Conservation (phyloP, 2,113 vertebrate genomes). For the Oncorhynchus kisutch region DNA sequence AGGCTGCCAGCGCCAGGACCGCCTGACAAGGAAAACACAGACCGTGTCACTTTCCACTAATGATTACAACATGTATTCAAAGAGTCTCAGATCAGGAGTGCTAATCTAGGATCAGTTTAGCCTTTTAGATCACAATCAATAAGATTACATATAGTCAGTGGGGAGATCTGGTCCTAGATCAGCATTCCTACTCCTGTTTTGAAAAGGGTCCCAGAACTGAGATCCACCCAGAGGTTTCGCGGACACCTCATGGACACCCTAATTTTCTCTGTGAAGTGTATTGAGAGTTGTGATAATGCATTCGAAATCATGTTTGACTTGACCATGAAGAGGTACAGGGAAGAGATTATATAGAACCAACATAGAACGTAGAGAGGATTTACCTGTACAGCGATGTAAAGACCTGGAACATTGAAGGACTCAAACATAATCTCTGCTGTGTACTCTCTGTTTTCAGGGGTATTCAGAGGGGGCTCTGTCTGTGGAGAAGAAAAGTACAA, state of each 20-base stretch:
- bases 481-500: slow-evolving; percentile 48
- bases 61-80: not conserved
- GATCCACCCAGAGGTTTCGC: not conserved
- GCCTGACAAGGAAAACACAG: slow-evolving; percentile 37
- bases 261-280: not conserved
- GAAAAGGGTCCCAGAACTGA: too few species aligned
- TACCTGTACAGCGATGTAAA: slow-evolving; percentile 99
- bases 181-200: too few species aligned
- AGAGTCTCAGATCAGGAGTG: not conserved
- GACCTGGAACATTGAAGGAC: slow-evolving; percentile 97
- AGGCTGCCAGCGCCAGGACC: slow-evolving; percentile 91
- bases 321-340: not conserved
- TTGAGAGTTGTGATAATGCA: not conserved
- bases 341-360: not conserved
- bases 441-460: slow-evolving; percentile 97
- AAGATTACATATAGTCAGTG: not conserved
- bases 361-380: not conserved
- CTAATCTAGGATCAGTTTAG: too few species aligned
- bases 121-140: too few species aligned
- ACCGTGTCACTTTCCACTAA: not conserved
- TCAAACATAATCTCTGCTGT: slow-evolving; percentile 99
- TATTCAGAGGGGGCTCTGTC: slow-evolving; percentile 97
- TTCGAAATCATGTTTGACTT: not conserved
- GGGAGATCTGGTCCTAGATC: not conserved
- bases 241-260: not conserved